Conservation (phyloP, 2,888 invertebrate species). For the Pasiphila rectangulata region DNA sequence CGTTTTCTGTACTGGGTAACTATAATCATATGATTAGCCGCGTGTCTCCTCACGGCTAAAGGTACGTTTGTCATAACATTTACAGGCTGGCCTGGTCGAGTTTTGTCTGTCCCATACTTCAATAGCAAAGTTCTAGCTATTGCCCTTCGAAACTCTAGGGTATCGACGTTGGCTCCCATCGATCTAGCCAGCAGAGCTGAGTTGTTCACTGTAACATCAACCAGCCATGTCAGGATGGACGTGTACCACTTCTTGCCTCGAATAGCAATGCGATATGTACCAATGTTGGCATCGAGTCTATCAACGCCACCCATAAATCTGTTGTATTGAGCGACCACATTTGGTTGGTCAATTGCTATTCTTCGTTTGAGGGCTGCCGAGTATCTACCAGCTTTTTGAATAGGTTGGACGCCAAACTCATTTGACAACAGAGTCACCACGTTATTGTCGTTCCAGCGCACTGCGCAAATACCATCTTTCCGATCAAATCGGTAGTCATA, state of each 20-base stretch:
- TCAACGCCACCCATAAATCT: slow-evolving; percentile 32
- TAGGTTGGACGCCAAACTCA: slow-evolving; percentile 10
- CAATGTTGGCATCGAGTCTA: slow-evolving; percentile 31
- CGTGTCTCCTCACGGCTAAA: neutral
- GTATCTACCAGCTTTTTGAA: slow-evolving; percentile 5
- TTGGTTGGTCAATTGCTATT: slow-evolving; percentile 13
- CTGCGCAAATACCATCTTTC: slow-evolving; percentile 4
- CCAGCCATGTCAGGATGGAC: slow-evolving; percentile 19
- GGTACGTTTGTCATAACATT: neutral
- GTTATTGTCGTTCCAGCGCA: slow-evolving; percentile 10
- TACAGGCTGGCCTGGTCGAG: neutral
- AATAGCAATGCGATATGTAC: slow-evolving; percentile 33
- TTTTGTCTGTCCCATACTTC: slow-evolving; percentile 1
- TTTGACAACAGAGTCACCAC: slow-evolving; percentile 5
- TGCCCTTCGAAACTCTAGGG: slow-evolving; percentile 1
- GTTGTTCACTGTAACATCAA: slow-evolving; percentile 28
- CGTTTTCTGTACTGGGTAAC: neutral
- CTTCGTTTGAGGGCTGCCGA: slow-evolving; percentile 2
- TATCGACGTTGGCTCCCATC: neutral
- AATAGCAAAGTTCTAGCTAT: neutral
- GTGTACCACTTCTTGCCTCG: slow-evolving; percentile 34
- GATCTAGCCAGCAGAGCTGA: slow-evolving; percentile 1
- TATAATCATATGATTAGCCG: neutral
- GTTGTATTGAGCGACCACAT: slow-evolving; percentile 26
- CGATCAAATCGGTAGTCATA: slow-evolving; percentile 5